phyloP scores from a whole-genome alignment of 2,113 vertebrate genomes.

The Rutilus rutilus region DNA sequence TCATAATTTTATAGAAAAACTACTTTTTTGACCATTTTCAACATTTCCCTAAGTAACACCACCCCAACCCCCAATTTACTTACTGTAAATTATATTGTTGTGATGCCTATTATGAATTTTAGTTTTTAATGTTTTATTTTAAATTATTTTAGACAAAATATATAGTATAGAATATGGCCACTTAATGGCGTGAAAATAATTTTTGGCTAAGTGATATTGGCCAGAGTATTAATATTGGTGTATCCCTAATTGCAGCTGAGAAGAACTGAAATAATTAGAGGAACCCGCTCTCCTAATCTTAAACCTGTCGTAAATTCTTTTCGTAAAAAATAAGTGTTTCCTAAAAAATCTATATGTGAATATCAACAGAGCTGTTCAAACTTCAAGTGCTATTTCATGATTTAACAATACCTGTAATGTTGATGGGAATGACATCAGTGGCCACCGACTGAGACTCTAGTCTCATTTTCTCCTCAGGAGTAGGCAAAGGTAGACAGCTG shows the following conservation, averaged over 20 bases:
- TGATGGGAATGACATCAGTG: constrained; percentile 90
- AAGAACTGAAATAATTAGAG: neutral
- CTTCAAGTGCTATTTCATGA: neutral
- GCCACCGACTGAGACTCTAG: constrained; percentile 84
- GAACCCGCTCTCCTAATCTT: neutral
- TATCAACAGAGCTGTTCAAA: neutral
- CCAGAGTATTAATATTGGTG: neutral
- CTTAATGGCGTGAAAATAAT: neutral
- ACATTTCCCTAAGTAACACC: no score
- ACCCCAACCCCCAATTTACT: no score
- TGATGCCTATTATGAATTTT: no score
- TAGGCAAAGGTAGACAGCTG: constrained; percentile 84
- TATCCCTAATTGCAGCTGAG: neutral
- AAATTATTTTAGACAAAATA: no score
- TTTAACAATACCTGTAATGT: constrained; percentile 85
- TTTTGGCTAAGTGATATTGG: neutral
- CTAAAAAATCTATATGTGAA: neutral
- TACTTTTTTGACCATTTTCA: no score
- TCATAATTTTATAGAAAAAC: no score
- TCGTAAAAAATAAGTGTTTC: neutral
- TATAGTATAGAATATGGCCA: neutral
- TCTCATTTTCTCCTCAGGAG: constrained; percentile 93
- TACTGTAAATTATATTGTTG: no score
- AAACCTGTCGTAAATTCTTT: neutral
- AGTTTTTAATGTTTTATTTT: no score